Evolutionary conservation across 2,888 invertebrate species (phyloP).

Genomic region (Napeogenes inachia): DNA sequence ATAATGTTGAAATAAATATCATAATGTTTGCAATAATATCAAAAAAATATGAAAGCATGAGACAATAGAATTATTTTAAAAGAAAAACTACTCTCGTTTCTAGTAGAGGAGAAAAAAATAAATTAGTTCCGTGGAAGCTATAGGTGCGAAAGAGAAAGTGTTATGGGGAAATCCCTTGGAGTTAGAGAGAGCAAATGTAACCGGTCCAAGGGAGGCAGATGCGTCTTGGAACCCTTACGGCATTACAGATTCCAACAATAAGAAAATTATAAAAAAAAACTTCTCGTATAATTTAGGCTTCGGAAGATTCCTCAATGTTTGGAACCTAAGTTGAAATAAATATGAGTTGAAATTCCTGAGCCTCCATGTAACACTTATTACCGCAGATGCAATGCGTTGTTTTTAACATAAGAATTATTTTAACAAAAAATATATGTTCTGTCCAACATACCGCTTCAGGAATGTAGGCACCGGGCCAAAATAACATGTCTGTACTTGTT

Average conservation of each 20-base stretch:
- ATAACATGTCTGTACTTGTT: constrained; percentile 50
- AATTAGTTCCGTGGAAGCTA: constrained; percentile 64
- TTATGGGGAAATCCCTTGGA: constrained; percentile 16
- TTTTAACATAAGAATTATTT: constrained; percentile 52
- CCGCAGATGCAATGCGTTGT: constrained; percentile 35
- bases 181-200: constrained; percentile 61
- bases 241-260: constrained; percentile 64
- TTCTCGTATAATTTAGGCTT: constrained; percentile 11
- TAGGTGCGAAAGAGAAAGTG: constrained; percentile 49
- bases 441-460: constrained; percentile 46
- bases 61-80: constrained; percentile 37
- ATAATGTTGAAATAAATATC: too few relatives aligned
- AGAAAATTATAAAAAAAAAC: constrained; percentile 52
- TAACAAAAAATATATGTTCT: constrained; percentile 41
- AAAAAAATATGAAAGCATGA: constrained; percentile 42
- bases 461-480: constrained; percentile 66
- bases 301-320: too few relatives aligned
- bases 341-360: constrained; percentile 6
- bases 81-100: constrained; percentile 41
- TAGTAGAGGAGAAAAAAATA: constrained; percentile 66
- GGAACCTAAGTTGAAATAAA: not conserved
- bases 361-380: constrained; percentile 4
- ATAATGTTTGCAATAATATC: constrained; percentile 18
- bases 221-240: constrained; percentile 66
- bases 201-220: constrained; percentile 74